Conservation (phyloP, 2,888 invertebrate species). For the Drosophila borborema region DNA sequence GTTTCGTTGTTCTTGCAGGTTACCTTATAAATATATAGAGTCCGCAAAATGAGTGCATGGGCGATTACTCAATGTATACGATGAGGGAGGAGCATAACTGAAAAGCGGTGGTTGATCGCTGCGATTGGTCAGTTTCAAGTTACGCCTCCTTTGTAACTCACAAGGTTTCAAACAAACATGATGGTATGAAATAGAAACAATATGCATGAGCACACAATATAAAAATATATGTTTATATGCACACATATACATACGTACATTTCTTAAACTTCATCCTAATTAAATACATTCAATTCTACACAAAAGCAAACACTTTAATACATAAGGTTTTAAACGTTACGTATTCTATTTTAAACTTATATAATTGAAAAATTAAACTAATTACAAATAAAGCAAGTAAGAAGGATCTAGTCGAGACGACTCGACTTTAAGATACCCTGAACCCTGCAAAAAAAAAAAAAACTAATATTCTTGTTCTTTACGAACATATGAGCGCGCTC, state of each 20-base stretch:
- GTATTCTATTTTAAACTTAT: background rate
- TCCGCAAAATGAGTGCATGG: background rate
- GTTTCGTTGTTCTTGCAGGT: too few species aligned
- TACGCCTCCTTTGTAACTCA: conserved; percentile 17
- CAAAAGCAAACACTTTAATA: background rate
- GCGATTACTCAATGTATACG: background rate
- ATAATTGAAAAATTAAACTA: background rate
- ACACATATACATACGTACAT: background rate
- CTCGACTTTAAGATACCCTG: too few species aligned
- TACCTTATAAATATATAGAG: background rate
- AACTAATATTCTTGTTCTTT: too few species aligned
- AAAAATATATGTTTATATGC: background rate
- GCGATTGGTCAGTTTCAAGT: conserved; percentile 22
- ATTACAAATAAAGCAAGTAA: background rate
- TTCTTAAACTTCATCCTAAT: background rate
- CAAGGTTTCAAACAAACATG: conserved; percentile 13
- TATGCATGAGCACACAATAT: conserved; percentile 26
- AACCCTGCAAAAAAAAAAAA: too few species aligned
- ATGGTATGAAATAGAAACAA: conserved; percentile 32
- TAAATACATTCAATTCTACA: background rate
- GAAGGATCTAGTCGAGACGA: background rate
- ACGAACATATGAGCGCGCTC: too few species aligned
- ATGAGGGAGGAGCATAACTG: conserved; percentile 20
- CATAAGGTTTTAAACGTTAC: background rate
- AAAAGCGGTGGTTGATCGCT: background rate